Evolutionary conservation across 2,113 vertebrate species (phyloP).

Genomic region (Pavo muticus): DNA sequence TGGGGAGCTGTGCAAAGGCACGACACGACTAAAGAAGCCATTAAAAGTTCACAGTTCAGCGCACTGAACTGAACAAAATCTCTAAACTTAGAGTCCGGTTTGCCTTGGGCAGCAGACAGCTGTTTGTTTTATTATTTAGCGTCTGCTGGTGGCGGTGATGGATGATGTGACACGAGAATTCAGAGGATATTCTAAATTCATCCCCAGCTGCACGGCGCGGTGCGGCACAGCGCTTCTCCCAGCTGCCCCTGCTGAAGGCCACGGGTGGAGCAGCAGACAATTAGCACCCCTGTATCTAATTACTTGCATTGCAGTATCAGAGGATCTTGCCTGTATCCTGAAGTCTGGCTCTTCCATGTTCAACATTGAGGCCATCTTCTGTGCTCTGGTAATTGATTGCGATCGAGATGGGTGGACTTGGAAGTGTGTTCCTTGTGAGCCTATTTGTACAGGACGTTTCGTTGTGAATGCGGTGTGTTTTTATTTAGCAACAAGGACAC

Average conservation of each 20-base stretch:
- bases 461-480: background rate
- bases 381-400: background rate
- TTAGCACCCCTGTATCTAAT: background rate
- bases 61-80: background rate
- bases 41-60: background rate
- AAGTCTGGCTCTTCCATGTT: background rate
- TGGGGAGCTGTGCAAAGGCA: background rate
- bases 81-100: background rate
- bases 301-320: background rate
- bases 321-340: background rate
- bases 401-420: background rate
- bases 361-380: background rate
- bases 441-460: background rate
- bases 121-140: background rate
- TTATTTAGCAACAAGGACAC: conserved; percentile 20
- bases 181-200: background rate
- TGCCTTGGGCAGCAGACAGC: background rate
- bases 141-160: accelerated
- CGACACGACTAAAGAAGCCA: accelerated
- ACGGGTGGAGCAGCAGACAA: background rate
- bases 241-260: background rate
- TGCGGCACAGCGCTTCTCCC: background rate
- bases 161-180: background rate
- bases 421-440: background rate
- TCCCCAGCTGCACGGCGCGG: background rate